A percentile compares a stretch with the other conserved stretches of the same genome.
Conservation (phyloP, 2,888 invertebrate genomes). For the Bombylius major region DNA sequence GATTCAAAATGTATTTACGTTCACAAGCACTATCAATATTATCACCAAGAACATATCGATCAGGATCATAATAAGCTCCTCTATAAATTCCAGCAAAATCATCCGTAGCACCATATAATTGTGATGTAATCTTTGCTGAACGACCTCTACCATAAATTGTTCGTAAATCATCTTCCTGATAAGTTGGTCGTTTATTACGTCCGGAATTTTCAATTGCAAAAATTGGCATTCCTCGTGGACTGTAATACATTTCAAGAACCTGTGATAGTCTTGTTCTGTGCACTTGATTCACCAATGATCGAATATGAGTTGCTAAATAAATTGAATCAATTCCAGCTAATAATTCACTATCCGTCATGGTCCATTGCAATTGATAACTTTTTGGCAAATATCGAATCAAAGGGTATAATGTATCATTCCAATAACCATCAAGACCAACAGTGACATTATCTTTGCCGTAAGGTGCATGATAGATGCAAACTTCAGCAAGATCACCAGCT, state of each 20-base stretch:
- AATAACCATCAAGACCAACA: slow-evolving; percentile 45
- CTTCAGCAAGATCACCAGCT: slow-evolving; percentile 54
- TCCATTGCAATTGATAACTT: slow-evolving; percentile 39
- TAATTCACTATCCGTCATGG: slow-evolving; percentile 55
- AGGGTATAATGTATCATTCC: slow-evolving; percentile 54
- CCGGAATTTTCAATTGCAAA: slow-evolving; percentile 41
- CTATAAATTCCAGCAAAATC: no score
- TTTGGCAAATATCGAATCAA: slow-evolving; percentile 41
- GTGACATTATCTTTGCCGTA: slow-evolving; percentile 38
- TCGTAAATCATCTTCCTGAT: not conserved
- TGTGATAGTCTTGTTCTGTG: slow-evolving; percentile 46
- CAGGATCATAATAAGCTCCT: slow-evolving; percentile 14
- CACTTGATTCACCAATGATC: slow-evolving; percentile 41
- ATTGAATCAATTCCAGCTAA: slow-evolving; percentile 56
- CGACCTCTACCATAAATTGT: not conserved
- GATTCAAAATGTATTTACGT: slow-evolving; percentile 14
- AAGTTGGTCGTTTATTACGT: slow-evolving; percentile 27
- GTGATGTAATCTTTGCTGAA: not conserved
- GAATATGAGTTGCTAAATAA: slow-evolving; percentile 38
- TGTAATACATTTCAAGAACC: slow-evolving; percentile 56
- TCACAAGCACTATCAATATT: slow-evolving; percentile 15
- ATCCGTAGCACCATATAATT: not conserved
- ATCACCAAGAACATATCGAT: slow-evolving; percentile 3
- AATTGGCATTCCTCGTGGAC: slow-evolving; percentile 46
- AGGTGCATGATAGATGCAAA: slow-evolving; percentile 51